These are phyloP conservation scores for Andricus curvator DNA, from an alignment of 2,888 invertebrate genomes.

Conservation along the genomic window DNA sequence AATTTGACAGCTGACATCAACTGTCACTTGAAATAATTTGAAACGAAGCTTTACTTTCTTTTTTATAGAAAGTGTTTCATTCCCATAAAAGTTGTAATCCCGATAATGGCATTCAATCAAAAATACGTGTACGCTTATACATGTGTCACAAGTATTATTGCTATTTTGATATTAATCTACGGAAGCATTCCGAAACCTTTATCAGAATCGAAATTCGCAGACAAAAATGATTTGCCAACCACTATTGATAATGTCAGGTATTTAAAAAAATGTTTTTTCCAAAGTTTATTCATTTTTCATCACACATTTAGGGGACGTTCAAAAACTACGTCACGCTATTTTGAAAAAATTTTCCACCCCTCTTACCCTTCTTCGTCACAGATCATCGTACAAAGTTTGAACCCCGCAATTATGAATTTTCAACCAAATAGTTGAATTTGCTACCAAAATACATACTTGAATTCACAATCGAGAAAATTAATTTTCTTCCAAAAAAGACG, in stretches of 20 bases:
- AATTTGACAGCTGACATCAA: neutral
- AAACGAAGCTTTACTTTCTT: neutral
- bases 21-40: neutral
- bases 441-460: too few species aligned
- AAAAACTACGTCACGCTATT: too few species aligned
- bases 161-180: slow-evolving; percentile 27
- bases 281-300: too few species aligned
- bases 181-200: slow-evolving; percentile 6
- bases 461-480: too few species aligned
- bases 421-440: too few species aligned
- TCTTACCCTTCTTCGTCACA: too few species aligned
- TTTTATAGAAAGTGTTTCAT: neutral
- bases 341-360: too few species aligned
- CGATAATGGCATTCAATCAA: neutral
- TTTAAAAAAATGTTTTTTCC: too few species aligned
- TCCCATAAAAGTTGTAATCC: neutral
- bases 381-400: too few species aligned
- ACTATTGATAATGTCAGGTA: neutral
- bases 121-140: slow-evolving; percentile 5
- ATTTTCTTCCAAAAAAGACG: too few species aligned
- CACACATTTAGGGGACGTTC: too few species aligned
- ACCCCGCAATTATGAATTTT: too few species aligned
- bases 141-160: slow-evolving; percentile 15
- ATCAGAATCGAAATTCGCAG: neutral
- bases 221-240: neutral